These are phyloP conservation scores for Gallinago paraguaiae DNA, from an alignment of 2,113 vertebrate species.

Conservation along the genomic window DNA sequence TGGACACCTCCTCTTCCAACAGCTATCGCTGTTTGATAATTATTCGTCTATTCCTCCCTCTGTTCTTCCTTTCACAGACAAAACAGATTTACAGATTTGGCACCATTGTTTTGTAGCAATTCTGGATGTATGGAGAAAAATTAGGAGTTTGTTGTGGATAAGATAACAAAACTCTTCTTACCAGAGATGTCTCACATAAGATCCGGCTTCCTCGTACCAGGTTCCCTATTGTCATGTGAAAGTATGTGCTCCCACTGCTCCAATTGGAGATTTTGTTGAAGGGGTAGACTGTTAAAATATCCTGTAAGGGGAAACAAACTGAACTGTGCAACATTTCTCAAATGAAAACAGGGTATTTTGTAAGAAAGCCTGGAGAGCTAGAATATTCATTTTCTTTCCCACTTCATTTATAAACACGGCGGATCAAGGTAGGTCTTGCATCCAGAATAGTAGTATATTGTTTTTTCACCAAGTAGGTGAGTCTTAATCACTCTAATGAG, in stretches of 20 bases:
- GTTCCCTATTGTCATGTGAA: conserved; percentile 92
- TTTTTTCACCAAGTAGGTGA: not conserved
- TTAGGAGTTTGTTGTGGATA: not conserved
- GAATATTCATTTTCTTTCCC: not conserved
- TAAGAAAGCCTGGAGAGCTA: not conserved
- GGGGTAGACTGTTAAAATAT: conserved; percentile 84
- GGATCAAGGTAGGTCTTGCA: not conserved
- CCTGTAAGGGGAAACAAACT: conserved; percentile 72
- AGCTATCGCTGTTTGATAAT: not conserved
- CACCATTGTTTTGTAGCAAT: not conserved
- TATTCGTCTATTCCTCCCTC: not conserved
- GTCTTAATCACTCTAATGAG: not conserved
- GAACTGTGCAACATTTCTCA: not conserved
- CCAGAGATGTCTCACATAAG: conserved; percentile 96
- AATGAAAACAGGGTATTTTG: not conserved
- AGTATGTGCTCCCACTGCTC: conserved; percentile 97
- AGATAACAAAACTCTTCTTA: conserved; percentile 68
- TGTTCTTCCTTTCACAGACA: not conserved
- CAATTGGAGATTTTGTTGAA: conserved; percentile 93
- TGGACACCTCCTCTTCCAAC: not conserved
- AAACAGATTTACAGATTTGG: not conserved
- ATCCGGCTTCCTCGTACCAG: conserved; percentile 88
- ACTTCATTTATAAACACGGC: not conserved
- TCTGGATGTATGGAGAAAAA: not conserved
- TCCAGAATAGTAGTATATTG: not conserved